phyloP scores from a whole-genome alignment of 2,888 invertebrate species.

The Chloromyia formosa region DNA sequence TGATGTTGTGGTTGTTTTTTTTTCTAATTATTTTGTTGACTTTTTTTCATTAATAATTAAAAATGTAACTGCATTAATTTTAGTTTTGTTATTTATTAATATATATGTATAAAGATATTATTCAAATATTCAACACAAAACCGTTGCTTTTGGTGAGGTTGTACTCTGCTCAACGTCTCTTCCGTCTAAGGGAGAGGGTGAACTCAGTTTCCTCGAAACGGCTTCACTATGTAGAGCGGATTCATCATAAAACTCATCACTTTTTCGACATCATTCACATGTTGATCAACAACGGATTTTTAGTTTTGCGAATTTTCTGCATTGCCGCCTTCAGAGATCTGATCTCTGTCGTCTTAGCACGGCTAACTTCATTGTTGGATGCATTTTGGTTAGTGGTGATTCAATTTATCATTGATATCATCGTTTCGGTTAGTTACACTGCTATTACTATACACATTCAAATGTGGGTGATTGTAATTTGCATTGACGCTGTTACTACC shows the following conservation, averaged over 20 bases:
- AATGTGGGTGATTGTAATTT: slow-evolving; percentile 57
- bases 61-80: background rate
- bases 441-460: slow-evolving; percentile 55
- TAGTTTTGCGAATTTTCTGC: background rate
- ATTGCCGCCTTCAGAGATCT: slow-evolving; percentile 41
- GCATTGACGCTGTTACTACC: slow-evolving; percentile 47
- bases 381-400: slow-evolving; percentile 3
- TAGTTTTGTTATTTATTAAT: background rate
- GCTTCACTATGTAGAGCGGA: slow-evolving; percentile 34
- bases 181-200: slow-evolving; percentile 71
- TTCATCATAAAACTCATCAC: slow-evolving; percentile 22
- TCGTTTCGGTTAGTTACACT: slow-evolving; percentile 52
- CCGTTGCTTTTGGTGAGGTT: slow-evolving; percentile 69
- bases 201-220: slow-evolving; percentile 52
- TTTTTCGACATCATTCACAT: slow-evolving; percentile 1
- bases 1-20: background rate
- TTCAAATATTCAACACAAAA: slow-evolving; percentile 68
- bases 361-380: background rate
- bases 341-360: slow-evolving; percentile 48
- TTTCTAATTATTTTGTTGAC: background rate
- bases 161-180: slow-evolving; percentile 72
- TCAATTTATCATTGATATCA: slow-evolving; percentile 53
- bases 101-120: background rate
- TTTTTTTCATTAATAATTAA: background rate
- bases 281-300: slow-evolving; percentile 39